These are phyloP conservation scores for Periplaneta americana DNA, from an alignment of 1,140 invertebrate genomes.

Conservation along the genomic window DNA sequence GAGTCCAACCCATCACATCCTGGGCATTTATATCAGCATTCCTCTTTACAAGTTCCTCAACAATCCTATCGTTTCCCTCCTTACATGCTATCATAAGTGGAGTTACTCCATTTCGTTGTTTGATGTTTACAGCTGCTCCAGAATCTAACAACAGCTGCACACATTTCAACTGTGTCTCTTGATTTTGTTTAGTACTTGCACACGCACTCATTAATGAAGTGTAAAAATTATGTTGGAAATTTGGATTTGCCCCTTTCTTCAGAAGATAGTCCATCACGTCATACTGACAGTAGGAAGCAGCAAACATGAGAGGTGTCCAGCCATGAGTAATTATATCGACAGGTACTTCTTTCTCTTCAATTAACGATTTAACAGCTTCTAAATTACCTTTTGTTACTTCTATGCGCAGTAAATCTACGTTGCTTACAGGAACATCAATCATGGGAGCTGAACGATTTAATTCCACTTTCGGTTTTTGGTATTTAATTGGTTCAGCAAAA, in stretches of 20 bases:
- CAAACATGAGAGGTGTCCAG: neutral
- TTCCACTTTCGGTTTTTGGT: neutral
- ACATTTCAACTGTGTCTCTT: neutral
- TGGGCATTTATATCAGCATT: neutral
- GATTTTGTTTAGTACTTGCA: neutral
- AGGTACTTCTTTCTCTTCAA: neutral
- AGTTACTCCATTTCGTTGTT: neutral
- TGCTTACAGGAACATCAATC: neutral
- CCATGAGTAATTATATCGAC: neutral
- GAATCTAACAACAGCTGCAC: neutral
- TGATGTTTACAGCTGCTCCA: neutral
- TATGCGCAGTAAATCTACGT: neutral
- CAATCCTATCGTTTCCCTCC: neutral
- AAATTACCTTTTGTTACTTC: neutral
- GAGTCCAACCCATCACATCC: neutral
- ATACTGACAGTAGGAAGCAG: neutral
- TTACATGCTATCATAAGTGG: neutral
- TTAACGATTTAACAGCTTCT: neutral
- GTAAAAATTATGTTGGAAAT: neutral
- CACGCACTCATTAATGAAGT: neutral
- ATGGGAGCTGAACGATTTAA: too few relatives aligned
- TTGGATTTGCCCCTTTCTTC: neutral
- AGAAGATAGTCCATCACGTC: neutral
- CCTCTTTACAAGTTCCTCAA: neutral
- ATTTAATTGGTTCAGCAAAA: neutral